phyloP scores from a whole-genome alignment of 2,888 invertebrate genomes.

The Eucera pruinosa region DNA sequence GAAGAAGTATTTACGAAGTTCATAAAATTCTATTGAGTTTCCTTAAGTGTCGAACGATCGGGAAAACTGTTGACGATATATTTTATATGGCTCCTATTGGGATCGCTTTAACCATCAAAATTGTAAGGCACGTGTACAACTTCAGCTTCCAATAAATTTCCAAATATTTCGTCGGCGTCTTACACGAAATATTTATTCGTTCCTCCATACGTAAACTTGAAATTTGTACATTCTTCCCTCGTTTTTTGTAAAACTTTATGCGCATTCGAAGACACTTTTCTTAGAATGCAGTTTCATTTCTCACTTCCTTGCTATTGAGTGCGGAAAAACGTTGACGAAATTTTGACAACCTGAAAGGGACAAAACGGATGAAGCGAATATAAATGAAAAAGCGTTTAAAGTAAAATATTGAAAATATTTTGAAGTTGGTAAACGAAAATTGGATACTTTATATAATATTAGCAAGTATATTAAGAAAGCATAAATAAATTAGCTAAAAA shows the following conservation, averaged over 20 bases:
- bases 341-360: background rate
- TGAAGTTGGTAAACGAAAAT: background rate
- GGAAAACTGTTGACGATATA: slow-evolving; percentile 18
- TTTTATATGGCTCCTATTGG: slow-evolving; percentile 11
- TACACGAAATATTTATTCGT: slow-evolving; percentile 12
- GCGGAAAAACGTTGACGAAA: slow-evolving; percentile 1
- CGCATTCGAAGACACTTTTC: background rate
- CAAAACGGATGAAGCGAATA: background rate
- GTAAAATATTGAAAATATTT: slow-evolving; percentile 6
- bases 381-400: background rate
- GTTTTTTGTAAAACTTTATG: background rate
- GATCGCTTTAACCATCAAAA: background rate
- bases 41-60: slow-evolving; percentile 34
- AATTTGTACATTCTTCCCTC: background rate
- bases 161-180: background rate
- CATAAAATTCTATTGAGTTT: slow-evolving; percentile 50
- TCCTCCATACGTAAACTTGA: background rate
- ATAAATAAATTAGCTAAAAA: no score
- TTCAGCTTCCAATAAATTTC: slow-evolving; percentile 4
- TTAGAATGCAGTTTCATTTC: no score
- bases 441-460: no score
- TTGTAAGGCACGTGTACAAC: background rate
- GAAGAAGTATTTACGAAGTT: slow-evolving; percentile 43
- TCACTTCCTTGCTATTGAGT: no score
- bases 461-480: no score